Conservation (phyloP, 2,797 vertebrate genomes). For the Anableps anableps region DNA sequence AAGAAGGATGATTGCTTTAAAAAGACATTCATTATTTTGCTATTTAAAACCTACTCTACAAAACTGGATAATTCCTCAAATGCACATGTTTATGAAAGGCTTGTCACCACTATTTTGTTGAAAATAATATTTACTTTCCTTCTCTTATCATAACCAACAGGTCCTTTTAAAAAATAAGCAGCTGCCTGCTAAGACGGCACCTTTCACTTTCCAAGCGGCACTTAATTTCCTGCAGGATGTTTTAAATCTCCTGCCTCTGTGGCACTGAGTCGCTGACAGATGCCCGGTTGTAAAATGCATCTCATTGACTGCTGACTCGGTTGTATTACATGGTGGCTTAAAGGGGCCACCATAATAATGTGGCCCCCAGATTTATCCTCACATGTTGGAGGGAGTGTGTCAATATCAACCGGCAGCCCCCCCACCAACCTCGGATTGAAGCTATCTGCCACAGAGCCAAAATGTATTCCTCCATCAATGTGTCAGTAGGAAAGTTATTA, state of each 20-base stretch:
- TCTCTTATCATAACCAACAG: slow-evolving; percentile 42
- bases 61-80: not conserved
- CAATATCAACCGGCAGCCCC: slow-evolving; percentile 59
- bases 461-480: slow-evolving; percentile 76
- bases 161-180: slow-evolving; percentile 70
- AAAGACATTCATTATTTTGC: not conserved
- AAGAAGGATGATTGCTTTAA: not conserved
- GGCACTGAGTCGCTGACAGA: slow-evolving; percentile 69
- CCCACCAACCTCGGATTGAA: slow-evolving; percentile 63
- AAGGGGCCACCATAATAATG: slow-evolving; percentile 62
- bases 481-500: slow-evolving; percentile 81
- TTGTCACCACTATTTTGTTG: not conserved
- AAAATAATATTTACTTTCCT: not conserved
- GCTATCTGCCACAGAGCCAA: slow-evolving; percentile 65
- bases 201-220: slow-evolving; percentile 73
- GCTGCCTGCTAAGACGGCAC: slow-evolving; percentile 74
- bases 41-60: not conserved
- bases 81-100: not conserved
- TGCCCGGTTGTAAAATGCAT: slow-evolving; percentile 76
- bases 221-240: slow-evolving; percentile 76
- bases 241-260: slow-evolving; percentile 75
- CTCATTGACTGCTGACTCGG: slow-evolving; percentile 77
- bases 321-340: slow-evolving; percentile 72
- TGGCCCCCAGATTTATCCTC: slow-evolving; percentile 77
- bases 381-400: slow-evolving; percentile 70